Evolutionary conservation across 2,797 vertebrate species (phyloP).

Genomic region (Diglossa cyanea): DNA sequence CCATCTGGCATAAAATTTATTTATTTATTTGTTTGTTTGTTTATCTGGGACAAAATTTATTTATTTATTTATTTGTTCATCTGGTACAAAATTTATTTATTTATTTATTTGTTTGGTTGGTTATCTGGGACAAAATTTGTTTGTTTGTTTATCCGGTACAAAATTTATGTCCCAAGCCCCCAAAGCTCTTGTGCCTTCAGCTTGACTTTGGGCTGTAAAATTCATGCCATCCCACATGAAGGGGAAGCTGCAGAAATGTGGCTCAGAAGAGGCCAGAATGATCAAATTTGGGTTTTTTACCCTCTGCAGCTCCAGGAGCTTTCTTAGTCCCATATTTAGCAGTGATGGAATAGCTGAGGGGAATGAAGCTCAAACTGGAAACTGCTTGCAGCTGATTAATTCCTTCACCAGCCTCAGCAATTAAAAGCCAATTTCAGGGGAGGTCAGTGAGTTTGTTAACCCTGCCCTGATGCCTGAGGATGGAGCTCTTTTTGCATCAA

Average conservation of each 20-base stretch:
- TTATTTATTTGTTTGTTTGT: accelerated
- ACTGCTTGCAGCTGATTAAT: neutral
- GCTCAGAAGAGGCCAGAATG: neutral
- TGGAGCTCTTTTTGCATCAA: neutral
- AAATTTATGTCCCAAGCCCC: neutral
- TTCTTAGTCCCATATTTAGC: neutral
- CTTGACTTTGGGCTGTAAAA: neutral
- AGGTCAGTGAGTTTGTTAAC: accelerated
- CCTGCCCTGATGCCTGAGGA: neutral
- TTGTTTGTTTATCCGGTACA: neutral
- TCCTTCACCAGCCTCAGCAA: neutral
- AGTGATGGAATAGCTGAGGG: neutral
- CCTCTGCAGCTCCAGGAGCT: neutral
- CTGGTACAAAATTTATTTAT: neutral
- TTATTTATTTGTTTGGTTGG: too few species aligned
- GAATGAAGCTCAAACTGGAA: neutral
- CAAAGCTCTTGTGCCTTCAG: neutral
- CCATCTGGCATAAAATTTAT: neutral
- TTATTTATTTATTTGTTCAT: neutral
- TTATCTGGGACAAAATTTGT: too few species aligned
- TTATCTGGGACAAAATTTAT: neutral
- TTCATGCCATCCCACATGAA: accelerated
- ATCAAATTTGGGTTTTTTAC: neutral
- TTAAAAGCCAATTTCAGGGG: neutral
- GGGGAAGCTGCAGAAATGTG: neutral